These are phyloP conservation scores for Catamblyrhynchus diadema DNA, from an alignment of 2,797 vertebrate species.

Conservation along the genomic window DNA sequence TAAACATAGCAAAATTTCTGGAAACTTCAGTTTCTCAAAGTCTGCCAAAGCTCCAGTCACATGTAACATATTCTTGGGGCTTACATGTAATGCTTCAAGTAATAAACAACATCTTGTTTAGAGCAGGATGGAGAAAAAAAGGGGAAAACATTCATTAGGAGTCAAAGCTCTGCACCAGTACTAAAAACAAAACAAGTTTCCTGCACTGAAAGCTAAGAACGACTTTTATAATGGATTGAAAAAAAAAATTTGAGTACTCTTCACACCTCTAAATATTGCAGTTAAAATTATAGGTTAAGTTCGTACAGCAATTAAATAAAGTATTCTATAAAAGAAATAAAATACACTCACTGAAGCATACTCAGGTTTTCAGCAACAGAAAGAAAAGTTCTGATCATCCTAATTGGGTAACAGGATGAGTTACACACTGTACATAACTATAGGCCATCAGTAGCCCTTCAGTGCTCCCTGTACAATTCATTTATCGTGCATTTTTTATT, in stretches of 20 bases:
- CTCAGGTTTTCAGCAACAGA: not conserved
- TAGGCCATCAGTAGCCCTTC: not conserved
- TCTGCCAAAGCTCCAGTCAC: slow-evolving; percentile 80
- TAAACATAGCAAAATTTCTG: slow-evolving; percentile 81
- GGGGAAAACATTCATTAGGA: slow-evolving; percentile 69
- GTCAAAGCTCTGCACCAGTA: slow-evolving; percentile 58
- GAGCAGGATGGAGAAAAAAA: slow-evolving; percentile 56
- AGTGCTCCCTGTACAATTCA: not conserved
- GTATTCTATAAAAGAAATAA: not conserved
- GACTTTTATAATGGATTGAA: slow-evolving; percentile 17
- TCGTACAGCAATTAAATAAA: slow-evolving; percentile 26
- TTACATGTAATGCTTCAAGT: slow-evolving; percentile 78
- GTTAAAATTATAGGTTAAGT: slow-evolving; percentile 26
- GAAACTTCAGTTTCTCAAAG: slow-evolving; percentile 78
- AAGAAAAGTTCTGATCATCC: not conserved
- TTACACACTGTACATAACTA: not conserved
- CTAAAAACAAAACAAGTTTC: slow-evolving; percentile 19
- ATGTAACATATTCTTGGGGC: slow-evolving; percentile 80
- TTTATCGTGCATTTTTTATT: slow-evolving; percentile 39
- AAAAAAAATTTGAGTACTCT: slow-evolving; percentile 2
- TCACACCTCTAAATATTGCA: slow-evolving; percentile 13
- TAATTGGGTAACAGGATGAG: slow-evolving; percentile 5
- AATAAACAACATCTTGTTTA: slow-evolving; percentile 83
- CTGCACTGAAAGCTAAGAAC: slow-evolving; percentile 7
- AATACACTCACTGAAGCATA: not conserved